Evolutionary conservation across 2,888 invertebrate genomes (phyloP).

Genomic region (Metallyticus violacea): DNA sequence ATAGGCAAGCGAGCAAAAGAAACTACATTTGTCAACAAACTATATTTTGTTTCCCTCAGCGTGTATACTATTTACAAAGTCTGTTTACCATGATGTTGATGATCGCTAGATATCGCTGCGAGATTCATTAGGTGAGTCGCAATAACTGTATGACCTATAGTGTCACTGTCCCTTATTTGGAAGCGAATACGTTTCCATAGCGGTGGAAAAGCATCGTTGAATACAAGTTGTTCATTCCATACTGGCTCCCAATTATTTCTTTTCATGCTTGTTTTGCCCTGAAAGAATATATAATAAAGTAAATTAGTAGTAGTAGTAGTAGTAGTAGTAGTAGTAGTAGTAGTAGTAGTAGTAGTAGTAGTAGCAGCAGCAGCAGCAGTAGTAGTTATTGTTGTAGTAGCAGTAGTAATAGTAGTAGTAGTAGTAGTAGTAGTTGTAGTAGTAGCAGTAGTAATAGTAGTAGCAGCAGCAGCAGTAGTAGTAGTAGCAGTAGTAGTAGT

Average conservation of each 20-base stretch:
- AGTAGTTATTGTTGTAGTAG: background rate
- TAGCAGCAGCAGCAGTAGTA: background rate
- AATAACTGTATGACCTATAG: constrained; percentile 47
- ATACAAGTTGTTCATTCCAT: constrained; percentile 75
- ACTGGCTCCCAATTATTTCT: constrained; percentile 61
- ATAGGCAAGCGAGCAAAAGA: background rate
- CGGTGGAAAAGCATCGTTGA: constrained; percentile 81
- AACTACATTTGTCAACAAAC: too few species aligned
- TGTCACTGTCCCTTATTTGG: constrained; percentile 54
- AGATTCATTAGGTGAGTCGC: constrained; percentile 58
- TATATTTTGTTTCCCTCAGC: too few species aligned
- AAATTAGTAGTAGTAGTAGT: constrained; percentile 16
- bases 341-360: background rate
- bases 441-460: background rate
- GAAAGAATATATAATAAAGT: constrained; percentile 38
- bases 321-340: background rate
- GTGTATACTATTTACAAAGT: too few species aligned
- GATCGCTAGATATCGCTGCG: constrained; percentile 50
- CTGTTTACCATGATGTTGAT: background rate
- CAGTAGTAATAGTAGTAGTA: background rate
- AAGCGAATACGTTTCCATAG: constrained; percentile 70
- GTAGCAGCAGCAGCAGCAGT: background rate
- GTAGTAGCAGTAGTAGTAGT: background rate
- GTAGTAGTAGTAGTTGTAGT: background rate
- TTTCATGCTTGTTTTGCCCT: constrained; percentile 65